These are phyloP conservation scores for Sarcophaga subvicina DNA, from an alignment of 2,888 invertebrate genomes.

Conservation along the genomic window DNA sequence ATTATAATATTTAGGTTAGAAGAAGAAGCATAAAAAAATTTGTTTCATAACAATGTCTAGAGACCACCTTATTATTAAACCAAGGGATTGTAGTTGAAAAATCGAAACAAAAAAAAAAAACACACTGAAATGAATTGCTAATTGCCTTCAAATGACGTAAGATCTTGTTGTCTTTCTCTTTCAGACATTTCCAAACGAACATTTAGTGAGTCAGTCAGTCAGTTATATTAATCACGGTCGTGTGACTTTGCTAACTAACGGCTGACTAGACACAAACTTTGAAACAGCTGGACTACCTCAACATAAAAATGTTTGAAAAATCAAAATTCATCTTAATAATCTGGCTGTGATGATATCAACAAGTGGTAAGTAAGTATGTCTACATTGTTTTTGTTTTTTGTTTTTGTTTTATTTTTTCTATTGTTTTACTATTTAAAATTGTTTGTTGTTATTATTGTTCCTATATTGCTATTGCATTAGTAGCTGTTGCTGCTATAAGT, in stretches of 20 bases:
- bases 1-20: constrained; percentile 26
- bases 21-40: no score
- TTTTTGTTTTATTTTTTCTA: not conserved
- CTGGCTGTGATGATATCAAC: not conserved
- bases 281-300: constrained; percentile 21
- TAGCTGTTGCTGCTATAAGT: constrained; percentile 26
- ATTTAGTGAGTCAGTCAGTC: not conserved
- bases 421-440: constrained; percentile 15
- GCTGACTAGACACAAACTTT: not conserved
- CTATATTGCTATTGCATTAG: no score
- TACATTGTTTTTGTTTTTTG: constrained; percentile 1
- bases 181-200: no score
- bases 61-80: not conserved
- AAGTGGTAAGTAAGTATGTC: no score
- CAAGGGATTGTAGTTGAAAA: not conserved
- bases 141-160: constrained; percentile 61
- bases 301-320: not conserved
- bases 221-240: constrained; percentile 62
- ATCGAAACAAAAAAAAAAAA: not conserved
- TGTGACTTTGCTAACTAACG: constrained; percentile 46
- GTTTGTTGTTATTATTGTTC: not conserved
- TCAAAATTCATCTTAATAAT: not conserved
- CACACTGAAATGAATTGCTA: constrained; percentile 37
- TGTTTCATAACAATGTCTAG: not conserved
- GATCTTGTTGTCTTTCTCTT: not conserved